These are phyloP conservation scores for Takifugu flavidus DNA, from an alignment of 2,113 vertebrate genomes.

Conservation along the genomic window DNA sequence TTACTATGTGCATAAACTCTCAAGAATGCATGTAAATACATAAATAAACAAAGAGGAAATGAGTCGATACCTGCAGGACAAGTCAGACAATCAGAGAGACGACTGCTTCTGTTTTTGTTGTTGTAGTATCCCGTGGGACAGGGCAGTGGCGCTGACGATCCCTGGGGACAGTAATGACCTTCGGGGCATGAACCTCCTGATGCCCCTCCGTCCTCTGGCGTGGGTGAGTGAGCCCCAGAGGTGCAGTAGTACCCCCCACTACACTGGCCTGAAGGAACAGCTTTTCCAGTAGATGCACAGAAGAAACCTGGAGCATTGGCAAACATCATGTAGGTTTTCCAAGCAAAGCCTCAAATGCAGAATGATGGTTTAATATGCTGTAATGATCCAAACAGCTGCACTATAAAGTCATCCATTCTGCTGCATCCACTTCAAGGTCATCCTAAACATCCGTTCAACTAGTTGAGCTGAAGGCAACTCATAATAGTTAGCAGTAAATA, in stretches of 20 bases:
- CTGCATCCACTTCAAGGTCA: neutral
- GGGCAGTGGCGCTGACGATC: slow-evolving; percentile 69
- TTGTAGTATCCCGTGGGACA: slow-evolving; percentile 80
- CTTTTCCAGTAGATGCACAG: slow-evolving; percentile 72
- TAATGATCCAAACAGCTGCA: neutral
- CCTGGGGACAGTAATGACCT: slow-evolving; percentile 81
- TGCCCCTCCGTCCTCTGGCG: slow-evolving; percentile 67
- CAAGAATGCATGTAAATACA: too few species aligned
- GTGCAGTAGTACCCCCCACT: slow-evolving; percentile 78
- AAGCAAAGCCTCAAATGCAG: neutral
- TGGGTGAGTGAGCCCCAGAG: slow-evolving; percentile 63
- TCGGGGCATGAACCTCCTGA: slow-evolving; percentile 75
- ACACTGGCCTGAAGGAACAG: slow-evolving; percentile 72
- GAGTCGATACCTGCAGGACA: slow-evolving; percentile 77
- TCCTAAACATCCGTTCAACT: slow-evolving; percentile 1
- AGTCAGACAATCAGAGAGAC: slow-evolving; percentile 70
- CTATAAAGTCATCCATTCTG: neutral
- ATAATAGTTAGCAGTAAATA: slow-evolving; percentile 27
- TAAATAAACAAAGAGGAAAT: too few species aligned
- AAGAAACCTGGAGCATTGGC: slow-evolving; percentile 69
- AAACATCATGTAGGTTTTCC: neutral
- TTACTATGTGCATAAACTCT: too few species aligned
- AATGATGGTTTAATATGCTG: neutral
- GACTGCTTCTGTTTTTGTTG: slow-evolving; percentile 71
- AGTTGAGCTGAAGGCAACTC: slow-evolving; percentile 7